Evolutionary conservation across 2,888 invertebrate genomes (phyloP), one percentile per base, ranked within the genome.

Genomic region (Drosophila kuntzei): DNA sequence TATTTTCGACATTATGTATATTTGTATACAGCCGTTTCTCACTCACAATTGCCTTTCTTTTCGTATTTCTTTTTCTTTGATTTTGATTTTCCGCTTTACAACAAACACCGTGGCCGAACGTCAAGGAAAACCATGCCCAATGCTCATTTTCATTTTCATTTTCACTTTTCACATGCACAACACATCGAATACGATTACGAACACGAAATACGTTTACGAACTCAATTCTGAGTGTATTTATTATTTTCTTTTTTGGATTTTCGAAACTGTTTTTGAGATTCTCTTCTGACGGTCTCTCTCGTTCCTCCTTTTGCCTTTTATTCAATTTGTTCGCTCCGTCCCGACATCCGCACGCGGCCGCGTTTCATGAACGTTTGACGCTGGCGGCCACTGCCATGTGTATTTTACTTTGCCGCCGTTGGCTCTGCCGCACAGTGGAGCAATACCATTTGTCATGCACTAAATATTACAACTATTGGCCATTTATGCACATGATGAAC

Each of bases 351-450:
- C 78, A 90, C 89, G 83, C 88, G 89, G 80, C 82, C 79, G 88
- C 87, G 87, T 82, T 86, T 91, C 87, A 84, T 83, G 80, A 84
- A 81, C 87, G 89, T 90, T 89, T 90, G 89, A 79, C 68, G 75
- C 71, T 68, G 63, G 47, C 69, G 57, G 67, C 72, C 74, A 62
- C 62, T 64, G 89, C 69, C 84, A 80, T 87, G 84, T 87, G 83
- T 70, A 74, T 87, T 89, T 77, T 83, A 87, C 89, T 87, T 85
- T 61, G 66, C 65, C 55, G 74, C 59, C 65, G 73, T 63, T 70
- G 61, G 34, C 46, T 64, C 41, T 46, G 67, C 11, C n/a, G 76
- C 70, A 75, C 79, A 63, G 74, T 75, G 79, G 79, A 0, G 20
- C 49, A 5, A 29, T 1, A 7, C 2, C 4, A 7, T 2, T 39